A percentile compares a stretch with the other conserved stretches of the same genome.
phyloP scores from a whole-genome alignment of 2,888 invertebrate species.

The Julus scanicus region DNA sequence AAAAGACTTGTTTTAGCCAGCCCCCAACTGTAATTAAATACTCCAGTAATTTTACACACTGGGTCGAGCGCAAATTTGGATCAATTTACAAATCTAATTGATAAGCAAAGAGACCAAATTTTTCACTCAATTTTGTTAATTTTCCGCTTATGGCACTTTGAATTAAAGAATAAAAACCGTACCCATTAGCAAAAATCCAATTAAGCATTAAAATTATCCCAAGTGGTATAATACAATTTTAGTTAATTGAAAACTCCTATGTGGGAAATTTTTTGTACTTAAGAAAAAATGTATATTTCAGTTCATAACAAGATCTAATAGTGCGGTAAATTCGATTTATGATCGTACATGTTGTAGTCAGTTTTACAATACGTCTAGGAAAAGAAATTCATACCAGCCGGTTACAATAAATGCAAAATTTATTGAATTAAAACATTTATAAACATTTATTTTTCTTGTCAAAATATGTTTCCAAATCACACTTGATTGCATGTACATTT shows the following conservation, averaged over 20 bases:
- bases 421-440: not conserved
- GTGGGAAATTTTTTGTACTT: not conserved
- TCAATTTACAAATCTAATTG: constrained; percentile 33
- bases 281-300: not conserved
- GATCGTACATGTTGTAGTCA: not conserved
- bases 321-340: no score
- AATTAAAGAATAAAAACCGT: not conserved
- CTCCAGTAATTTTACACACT: not conserved
- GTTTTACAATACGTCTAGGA: not conserved
- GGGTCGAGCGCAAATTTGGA: not conserved
- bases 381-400: not conserved
- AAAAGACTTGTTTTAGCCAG: not conserved
- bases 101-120: not conserved
- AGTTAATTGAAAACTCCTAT: constrained; percentile 8
- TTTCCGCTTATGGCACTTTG: not conserved
- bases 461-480: not conserved
- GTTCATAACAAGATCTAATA: not conserved
- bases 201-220: not conserved
- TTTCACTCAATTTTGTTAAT: constrained; percentile 10
- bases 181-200: constrained; percentile 16
- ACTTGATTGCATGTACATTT: not conserved
- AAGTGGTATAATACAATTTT: constrained; percentile 21
- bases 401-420: not conserved
- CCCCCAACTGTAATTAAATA: constrained; percentile 24
- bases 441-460: not conserved